Evolutionary conservation across 2,888 invertebrate species (phyloP), one percentile per base, ranked within the genome.

Genomic region (Amiota minor): DNA sequence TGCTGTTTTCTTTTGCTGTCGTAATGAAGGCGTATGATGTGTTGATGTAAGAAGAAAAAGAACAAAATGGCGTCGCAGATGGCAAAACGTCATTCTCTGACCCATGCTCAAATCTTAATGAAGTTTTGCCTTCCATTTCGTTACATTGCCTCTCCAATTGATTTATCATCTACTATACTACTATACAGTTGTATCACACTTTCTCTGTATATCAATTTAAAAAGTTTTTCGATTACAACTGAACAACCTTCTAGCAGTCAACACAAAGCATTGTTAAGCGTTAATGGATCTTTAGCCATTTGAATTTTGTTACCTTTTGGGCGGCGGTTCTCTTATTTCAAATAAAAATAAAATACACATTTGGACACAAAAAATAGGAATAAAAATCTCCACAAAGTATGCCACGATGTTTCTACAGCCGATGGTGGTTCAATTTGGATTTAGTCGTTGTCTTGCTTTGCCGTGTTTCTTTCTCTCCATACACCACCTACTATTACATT

Each of bases 151-250:
- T 23, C 3, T 3, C 3, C 23, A 23, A 23, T 3, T 23, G 23
- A 23, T 23, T 23, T 3, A 23, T 2, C 23, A 2, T 23, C 3
- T 23, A 23, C 3, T 23, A 23, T 23, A 2, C 3, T 23, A 1
- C 3, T 1, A 23, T 23, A 23, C 23, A 23, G 35, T 35, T 6
- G 35, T 35, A 35, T 35, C 35, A 6, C 35, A 35, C 35, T 35
- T 35, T 83, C 85, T 75, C 75, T 65, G 71, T 62, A 71, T 71
- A 81, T 56, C 59, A 56, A 59, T 70, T 70, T 59, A 16, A 77
- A 83, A 83, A 83, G 82, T 83, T 83, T 83, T 83, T 83, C 86
- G 86, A 83, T 83, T 83, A 83, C 84, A 61, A 53, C n/a, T 23
- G 47, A 9, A 14, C 14, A 14, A 6, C 75, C 16, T 18, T 18